Base-by-base conservation (phyloP, 2,797 vertebrate genomes). In the Typhlichthys subterraneus region DNA sequence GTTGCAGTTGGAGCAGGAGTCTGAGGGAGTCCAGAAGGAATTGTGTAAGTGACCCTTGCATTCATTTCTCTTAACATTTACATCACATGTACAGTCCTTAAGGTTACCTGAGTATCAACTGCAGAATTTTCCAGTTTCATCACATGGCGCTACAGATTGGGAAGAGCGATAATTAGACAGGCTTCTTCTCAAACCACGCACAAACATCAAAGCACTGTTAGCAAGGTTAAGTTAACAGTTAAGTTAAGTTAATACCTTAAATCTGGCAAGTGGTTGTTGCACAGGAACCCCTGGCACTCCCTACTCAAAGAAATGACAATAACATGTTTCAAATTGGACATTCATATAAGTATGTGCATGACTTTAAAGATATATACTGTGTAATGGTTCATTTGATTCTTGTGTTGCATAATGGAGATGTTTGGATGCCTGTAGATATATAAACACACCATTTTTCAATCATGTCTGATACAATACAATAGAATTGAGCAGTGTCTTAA, bases 31-130 rank as follows among this genome's bases (percentile, higher is more conserved):
- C 12, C 55, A 42, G 12, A 55, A 2, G 1, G 2, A 49, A 17
- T 11, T 51, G 2, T 33, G 47, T 49, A 51, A n/a, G 23, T 33
- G 11, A 19, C 15, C 31, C 45, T 47, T 53, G 14, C 1, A 48
- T 29, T 4, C 3, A 29, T 29, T 29, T 29, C 3, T 4, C 23
- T 29, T 29, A 29, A 29, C 23, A 29, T 29, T 29, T 29, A 29
- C 23, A 29, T 29, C 23, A 29, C 5, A 6, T 52, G 1, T n/a
- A 13, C 45, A 61, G 60, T 5, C 4, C 1, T 1, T 10, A 59
- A 10, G 47, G 47, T 63, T 61, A 90, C 89, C 85, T 89, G 86
- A 75, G 85, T 84, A 23, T 85, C 83, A 65, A 81, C 48, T 0
- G 58, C 8, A 11, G 52, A 49, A 13, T 72, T 70, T 6, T 47